Base-by-base conservation (phyloP, 2,888 invertebrate genomes). In the Ceriagrion tenellum region DNA sequence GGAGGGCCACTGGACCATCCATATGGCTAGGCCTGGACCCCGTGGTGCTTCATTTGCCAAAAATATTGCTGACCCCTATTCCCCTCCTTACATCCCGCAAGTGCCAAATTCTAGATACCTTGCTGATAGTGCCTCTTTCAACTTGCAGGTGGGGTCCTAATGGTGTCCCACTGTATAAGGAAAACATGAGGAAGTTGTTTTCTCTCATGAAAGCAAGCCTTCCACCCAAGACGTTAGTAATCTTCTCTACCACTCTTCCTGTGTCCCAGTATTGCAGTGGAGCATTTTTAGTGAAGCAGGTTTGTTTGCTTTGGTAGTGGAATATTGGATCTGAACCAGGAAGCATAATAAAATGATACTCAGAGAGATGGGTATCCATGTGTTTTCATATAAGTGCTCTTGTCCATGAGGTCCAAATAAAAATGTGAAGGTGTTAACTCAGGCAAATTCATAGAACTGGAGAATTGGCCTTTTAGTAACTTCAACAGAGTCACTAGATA, bases 171-270 rank as follows among this genome's bases (percentile, higher is more conserved):
- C 96, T 96, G 0, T 97, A 97, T 96, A 97, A 97, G 96, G 96
- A 96, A 88, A 97, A 97, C 96, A 96, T 97, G 95, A 96, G 96
- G 55, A 96, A 96, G 26, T 96, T 97, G 69, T 97, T 97, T 96
- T 95, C 96, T 30, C 96, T 97, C 16, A 96, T 97, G 18, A 96
- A 96, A 63, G 95, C 96, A 35, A 96, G 96, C 74, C 96, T 97
- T 16, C 97, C 97, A 0, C 95, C 96, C 0, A 96, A 96, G 20
- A 96, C 97, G n/a, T 96, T 97, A 4, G 96, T 97, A 1, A 96
- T 97, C 35, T 97, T 97, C 97, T 96, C 96, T 88, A 97, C 97
- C 12, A 96, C 97, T 0, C 96, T 97, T 81, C 97, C 97, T 0
- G 96, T 97, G 23, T 97, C 97, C 8, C 96, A 96, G 3, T 96